Evolutionary conservation across 1,140 invertebrate genomes (phyloP).

Genomic region (Eriocheir sinensis): DNA sequence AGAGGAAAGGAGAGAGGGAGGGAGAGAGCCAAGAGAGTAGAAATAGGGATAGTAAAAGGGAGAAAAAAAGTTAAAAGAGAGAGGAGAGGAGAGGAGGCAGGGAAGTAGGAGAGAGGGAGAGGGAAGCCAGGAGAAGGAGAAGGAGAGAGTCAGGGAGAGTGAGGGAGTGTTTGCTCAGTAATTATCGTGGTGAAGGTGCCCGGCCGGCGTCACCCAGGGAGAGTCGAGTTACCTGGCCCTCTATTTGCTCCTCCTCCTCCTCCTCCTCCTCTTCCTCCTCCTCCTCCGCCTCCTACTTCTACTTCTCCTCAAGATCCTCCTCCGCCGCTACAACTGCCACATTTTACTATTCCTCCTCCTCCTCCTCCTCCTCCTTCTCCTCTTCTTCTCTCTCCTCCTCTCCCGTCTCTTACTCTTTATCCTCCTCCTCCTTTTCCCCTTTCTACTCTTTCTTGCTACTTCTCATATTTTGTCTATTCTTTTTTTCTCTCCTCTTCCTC

Average conservation of each 20-base stretch:
- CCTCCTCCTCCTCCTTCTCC: no score
- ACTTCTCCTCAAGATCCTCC: not conserved
- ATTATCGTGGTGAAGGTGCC: not conserved
- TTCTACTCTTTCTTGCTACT: no score
- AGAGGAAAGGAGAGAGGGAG: not conserved
- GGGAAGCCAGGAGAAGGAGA: no score
- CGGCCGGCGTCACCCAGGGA: not conserved
- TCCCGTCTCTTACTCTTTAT: no score
- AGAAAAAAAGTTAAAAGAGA: not conserved
- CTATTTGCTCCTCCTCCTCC: conserved; percentile 11
- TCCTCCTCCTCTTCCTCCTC: not conserved
- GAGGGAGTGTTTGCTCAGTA: not conserved
- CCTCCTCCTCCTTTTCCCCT: no score
- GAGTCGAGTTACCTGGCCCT: not conserved
- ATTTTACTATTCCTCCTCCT: no score
- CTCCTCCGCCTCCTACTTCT: not conserved
- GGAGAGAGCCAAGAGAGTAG: no score
- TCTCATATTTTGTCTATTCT: no score
- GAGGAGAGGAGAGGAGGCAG: not conserved
- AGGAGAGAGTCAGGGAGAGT: not conserved
- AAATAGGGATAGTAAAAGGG: no score
- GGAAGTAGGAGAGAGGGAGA: not conserved
- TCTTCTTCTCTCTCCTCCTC: no score
- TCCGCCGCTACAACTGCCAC: no score
- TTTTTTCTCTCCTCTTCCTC: no score